Base-by-base conservation (phyloP, 2,113 vertebrate genomes). In the Oenanthe melanoleuca region DNA sequence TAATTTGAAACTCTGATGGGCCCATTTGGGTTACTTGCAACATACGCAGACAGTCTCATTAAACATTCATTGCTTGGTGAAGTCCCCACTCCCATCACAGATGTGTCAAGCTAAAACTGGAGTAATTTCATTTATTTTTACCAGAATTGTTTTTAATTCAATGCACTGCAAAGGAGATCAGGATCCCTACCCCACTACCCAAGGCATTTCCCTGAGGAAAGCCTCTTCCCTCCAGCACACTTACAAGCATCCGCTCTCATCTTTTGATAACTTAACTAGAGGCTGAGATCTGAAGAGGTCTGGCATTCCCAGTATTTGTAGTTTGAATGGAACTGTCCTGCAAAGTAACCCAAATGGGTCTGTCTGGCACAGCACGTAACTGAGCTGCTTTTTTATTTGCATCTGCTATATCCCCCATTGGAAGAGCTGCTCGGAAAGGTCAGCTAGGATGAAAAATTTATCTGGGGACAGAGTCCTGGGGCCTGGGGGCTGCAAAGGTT, bases 11-110 rank as follows among this genome's bases (percentile, higher is more conserved):
- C 50, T 45, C 69, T 45, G 40, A 87, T 85, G 66, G 69, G 61
- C n/a, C 73, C 78, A 60, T 94, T 67, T 96, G 90, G 67, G 80
- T 92, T 92, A 64, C 53, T 93, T 80, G 67, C 64, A 91, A 73
- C 37, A 73, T 9, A 52, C 0, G 1, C 31, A 78, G 80, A 80
- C 38, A 6, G 61, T 24, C 5, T 69, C 65, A 90, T 86, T 88
- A 95, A 97, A 93, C 57, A 95, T 93, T 93, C 45, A 93, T 94
- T 3, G 5, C 40, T 49, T 53, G 31, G 40, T 83, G 79, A 72
- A 92, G 65, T 11, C 88, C 69, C 60, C 79, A 34, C 53, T 84
- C 60, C 0, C 2, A 45, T 64, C 8, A 1, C 79, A 95, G 85
- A 86, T 80, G 75, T 1, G 1, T 45, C 3, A 12, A 88, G 82